Percentiles rank a stretch among this genome's conserved stretches.
Conservation (phyloP, 1,140 invertebrate species). For the Ceratina calcarata region DNA sequence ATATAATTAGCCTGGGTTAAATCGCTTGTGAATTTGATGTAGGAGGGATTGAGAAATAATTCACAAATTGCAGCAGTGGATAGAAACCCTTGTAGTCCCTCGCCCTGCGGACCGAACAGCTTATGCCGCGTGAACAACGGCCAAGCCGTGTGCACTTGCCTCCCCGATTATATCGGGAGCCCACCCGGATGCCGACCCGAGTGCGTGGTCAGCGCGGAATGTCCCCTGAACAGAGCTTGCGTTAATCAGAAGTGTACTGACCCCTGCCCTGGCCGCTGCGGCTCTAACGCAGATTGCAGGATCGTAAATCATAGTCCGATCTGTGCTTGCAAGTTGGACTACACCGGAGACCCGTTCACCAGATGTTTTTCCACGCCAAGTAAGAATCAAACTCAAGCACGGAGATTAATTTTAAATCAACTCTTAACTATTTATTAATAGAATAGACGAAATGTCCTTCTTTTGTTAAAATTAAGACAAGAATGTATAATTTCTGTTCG, state of each 20-base stretch:
- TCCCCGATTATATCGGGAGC: slow-evolving; percentile 81
- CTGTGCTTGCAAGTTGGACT: slow-evolving; percentile 79
- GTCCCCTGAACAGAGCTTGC: slow-evolving; percentile 77
- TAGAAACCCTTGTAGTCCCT: slow-evolving; percentile 81
- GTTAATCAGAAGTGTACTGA: slow-evolving; percentile 79
- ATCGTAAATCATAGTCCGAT: slow-evolving; percentile 78
- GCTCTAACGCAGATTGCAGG: slow-evolving; percentile 75
- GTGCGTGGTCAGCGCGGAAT: slow-evolving; percentile 80
- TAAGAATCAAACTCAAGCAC: slow-evolving; percentile 69
- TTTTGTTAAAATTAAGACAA: too few relatives aligned
- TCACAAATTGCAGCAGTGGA: slow-evolving; percentile 76
- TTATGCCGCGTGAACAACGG: slow-evolving; percentile 84
- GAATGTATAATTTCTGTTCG: too few relatives aligned
- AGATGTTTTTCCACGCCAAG: slow-evolving; percentile 80
- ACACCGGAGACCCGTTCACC: slow-evolving; percentile 81
- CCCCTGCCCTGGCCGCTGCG: slow-evolving; percentile 80
- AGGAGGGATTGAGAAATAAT: slow-evolving; percentile 2
- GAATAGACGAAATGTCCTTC: too few relatives aligned
- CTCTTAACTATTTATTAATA: too few relatives aligned
- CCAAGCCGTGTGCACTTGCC: slow-evolving; percentile 84
- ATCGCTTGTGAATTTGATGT: not conserved
- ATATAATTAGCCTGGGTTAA: slow-evolving; percentile 15
- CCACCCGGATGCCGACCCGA: slow-evolving; percentile 78
- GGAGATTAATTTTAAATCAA: too few relatives aligned
- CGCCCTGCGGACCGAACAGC: slow-evolving; percentile 86